Evolutionary conservation across 2,888 invertebrate species (phyloP).

Genomic region (Leptopilina syphax): DNA sequence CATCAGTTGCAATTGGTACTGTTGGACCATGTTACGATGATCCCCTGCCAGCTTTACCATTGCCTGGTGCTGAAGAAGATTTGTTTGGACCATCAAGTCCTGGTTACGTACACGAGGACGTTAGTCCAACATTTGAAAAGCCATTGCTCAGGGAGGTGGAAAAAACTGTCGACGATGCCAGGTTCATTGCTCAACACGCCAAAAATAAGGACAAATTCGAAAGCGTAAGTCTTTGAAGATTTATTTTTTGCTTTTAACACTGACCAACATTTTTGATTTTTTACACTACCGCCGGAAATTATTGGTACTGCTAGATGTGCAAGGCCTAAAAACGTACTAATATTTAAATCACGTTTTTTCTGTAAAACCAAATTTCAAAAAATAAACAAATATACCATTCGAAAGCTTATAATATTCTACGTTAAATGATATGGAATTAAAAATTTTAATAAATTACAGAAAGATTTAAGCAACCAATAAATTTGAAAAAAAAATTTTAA

Average conservation of each 20-base stretch:
- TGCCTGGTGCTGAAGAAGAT: conserved; percentile 90
- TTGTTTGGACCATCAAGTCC: conserved; percentile 86
- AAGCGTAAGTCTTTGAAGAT: conserved; percentile 84
- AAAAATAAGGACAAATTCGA: conserved; percentile 96
- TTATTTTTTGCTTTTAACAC: neutral
- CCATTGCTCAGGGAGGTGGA: conserved; percentile 91
- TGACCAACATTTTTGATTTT: no score
- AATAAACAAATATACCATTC: no score
- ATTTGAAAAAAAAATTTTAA: no score
- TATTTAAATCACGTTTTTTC: no score
- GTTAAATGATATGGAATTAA: no score
- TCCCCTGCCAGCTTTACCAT: conserved; percentile 83
- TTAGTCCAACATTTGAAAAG: conserved; percentile 90
- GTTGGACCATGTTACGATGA: conserved; percentile 79
- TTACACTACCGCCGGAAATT: no score
- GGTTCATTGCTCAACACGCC: conserved; percentile 96
- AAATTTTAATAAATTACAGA: no score
- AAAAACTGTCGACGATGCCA: conserved; percentile 93
- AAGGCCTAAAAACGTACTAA: no score
- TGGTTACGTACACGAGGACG: conserved; percentile 79
- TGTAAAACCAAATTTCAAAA: no score
- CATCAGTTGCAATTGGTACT: conserved; percentile 81
- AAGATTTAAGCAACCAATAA: no score
- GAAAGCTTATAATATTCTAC: no score
- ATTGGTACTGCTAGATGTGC: no score